Evolutionary conservation across 2,888 invertebrate species (phyloP), one percentile per base, ranked within the genome.

Genomic region (Aleiodes testaceus): DNA sequence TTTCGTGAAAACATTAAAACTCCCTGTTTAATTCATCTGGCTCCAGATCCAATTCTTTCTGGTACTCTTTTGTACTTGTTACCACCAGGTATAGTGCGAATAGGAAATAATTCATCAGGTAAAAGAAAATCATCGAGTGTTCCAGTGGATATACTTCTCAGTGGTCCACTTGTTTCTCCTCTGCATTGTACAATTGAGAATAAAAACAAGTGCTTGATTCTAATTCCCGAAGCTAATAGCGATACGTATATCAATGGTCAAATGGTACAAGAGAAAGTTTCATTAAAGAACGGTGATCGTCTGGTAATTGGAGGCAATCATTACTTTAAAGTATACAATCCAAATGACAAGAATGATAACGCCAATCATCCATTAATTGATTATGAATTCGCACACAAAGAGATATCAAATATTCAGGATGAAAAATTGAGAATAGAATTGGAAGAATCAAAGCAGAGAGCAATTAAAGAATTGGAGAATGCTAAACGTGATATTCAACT

Each of bases 31-130:
- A 89, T 92, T 18, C 92, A 92, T 87, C 88, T 92, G 52, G 89
- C 91, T 42, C 91, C 91, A 16, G 92, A 92, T 86, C 92, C 92
- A 2, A 91, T 91, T 82, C 83, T 92, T 67, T 91, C 91, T 0
- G 92, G 92, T 76, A 89, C 89, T 53, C 84, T 91, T 72, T 84
- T 90, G 75, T 91, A 90, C 79, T 82, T 89, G 4, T 84, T 91
- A 71, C 89, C 89, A 61, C 84, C 87, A 50, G 90, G 90, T 52
- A 80, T 81, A 65, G 89, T 90, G 1, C 85, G 85, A 12, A 85
- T 91, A 9, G 90, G 91, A 1, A 83, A 81, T 18, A 66, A 50
- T 52, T 18, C 70, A 63, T 36, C 71, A 18, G 16, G 59, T 14
- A 52, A 53, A 20, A 59, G 11, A 47, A 76, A 72, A 44, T 59